Evolutionary conservation across 23 tunicate genomes (phyloP), one percentile per base, ranked within the genome.

Genomic region (Corella eumyota): DNA sequence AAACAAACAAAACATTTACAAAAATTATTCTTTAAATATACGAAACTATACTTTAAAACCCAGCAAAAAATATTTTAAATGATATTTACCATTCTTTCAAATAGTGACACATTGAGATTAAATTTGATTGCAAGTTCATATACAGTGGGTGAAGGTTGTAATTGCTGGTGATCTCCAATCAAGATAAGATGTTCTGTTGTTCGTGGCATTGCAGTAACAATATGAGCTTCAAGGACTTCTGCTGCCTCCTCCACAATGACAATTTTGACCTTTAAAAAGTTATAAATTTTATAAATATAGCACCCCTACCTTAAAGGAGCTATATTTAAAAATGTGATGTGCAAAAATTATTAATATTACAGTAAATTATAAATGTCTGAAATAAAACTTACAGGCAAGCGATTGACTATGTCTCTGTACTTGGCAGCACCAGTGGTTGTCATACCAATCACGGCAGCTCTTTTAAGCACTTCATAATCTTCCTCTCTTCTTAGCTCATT

Each of bases 371-470:
- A n/a, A n/a, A n/a, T n/a, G n/a, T n/a, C n/a, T n/a, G n/a, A n/a
- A n/a, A n/a, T n/a, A n/a, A n/a, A n/a, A n/a, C 48, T 40, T 40
- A 15, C 48, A 40, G 13, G 15, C 11, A 40, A 15, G 15, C 48
- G 55, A 64, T 75, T 52, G 4, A 84, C 68, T 54, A 84, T 63
- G 54, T 68, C 77, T 28, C 94, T 40, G 50, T 75, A 84, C 47
- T 74, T 84, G 19, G 94, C 94, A 19, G 94, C 94, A n/a, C 94
- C 94, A 0, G 94, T 73, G 32, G 94, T 84, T 48, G 94, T 84
- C 54, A 84, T 79, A 9, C 78, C 94, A 64, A 84, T 66, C 36
- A 84, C 83, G 44, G 75, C 83, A 30, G 94, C 83, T 24, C 29
- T 37, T 63, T 75, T 34, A 52, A 84, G 36, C 29, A 75, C 59